These are phyloP conservation scores for Alces alces DNA, from an alignment of 2,113 vertebrate genomes.

Conservation along the genomic window DNA sequence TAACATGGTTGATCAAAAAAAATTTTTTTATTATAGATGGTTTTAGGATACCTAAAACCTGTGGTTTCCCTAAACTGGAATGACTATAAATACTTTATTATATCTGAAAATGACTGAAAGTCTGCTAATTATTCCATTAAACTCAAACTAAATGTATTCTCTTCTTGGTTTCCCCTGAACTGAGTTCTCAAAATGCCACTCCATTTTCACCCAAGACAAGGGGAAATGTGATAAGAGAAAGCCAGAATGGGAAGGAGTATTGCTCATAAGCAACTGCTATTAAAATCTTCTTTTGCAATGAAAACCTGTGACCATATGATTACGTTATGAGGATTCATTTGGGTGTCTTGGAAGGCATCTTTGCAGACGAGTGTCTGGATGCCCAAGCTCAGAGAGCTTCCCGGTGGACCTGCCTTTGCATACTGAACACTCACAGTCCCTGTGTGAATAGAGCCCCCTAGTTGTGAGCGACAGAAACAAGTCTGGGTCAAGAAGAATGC, in stretches of 20 bases:
- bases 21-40: not conserved
- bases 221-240: not conserved
- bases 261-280: not conserved
- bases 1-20: not conserved
- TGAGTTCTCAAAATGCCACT: not conserved
- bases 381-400: not conserved
- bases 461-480: not conserved
- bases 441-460: not conserved
- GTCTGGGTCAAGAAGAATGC: not conserved
- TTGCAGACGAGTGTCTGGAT: not conserved
- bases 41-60: not conserved
- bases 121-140: not conserved
- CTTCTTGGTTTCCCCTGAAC: not conserved
- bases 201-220: not conserved
- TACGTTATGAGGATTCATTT: not conserved
- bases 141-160: not conserved
- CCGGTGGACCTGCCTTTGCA: not conserved
- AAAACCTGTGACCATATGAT: not conserved
- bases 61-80: not conserved
- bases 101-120: not conserved
- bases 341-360: not conserved
- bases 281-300: not conserved
- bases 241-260: not conserved
- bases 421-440: not conserved
- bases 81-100: not conserved